phyloP scores from a whole-genome alignment of 2,113 vertebrate species.

The Glareola pratincola region DNA sequence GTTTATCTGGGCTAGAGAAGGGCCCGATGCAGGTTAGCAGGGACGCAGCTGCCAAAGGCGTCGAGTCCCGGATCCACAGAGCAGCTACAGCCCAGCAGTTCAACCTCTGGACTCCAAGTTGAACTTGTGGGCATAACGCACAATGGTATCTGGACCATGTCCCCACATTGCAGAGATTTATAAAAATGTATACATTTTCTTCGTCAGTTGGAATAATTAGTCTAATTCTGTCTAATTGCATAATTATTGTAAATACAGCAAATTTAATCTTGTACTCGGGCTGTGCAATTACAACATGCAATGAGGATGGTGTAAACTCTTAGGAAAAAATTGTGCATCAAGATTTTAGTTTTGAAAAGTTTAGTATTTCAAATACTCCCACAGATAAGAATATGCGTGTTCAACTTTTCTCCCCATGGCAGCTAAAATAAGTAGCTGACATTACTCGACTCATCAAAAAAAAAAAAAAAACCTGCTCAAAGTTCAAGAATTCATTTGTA shows the following conservation, averaged over 20 bases:
- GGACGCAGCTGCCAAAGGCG: not conserved
- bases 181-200: slow-evolving; percentile 58
- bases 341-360: not conserved
- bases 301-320: not conserved
- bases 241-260: slow-evolving; percentile 74
- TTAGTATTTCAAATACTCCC: not conserved
- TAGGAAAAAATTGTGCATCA: not conserved
- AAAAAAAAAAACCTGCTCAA: too few relatives aligned
- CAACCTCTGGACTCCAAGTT: not conserved
- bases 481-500: not conserved
- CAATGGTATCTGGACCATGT: not conserved
- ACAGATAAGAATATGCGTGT: fast-evolving
- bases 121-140: not conserved
- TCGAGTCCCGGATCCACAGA: fast-evolving
- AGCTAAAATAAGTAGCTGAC: not conserved
- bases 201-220: slow-evolving; percentile 64
- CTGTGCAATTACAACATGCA: slow-evolving; percentile 51
- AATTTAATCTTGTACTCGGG: slow-evolving; percentile 52
- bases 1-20: not conserved
- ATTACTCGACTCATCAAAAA: not conserved
- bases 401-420: fast-evolving
- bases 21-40: not conserved
- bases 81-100: not conserved
- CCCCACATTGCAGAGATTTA: slow-evolving; percentile 30
- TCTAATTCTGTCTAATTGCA: slow-evolving; percentile 69